Evolutionary conservation across 2,113 vertebrate genomes (phyloP).

Genomic region (Protobothrops mucrosquamatus): DNA sequence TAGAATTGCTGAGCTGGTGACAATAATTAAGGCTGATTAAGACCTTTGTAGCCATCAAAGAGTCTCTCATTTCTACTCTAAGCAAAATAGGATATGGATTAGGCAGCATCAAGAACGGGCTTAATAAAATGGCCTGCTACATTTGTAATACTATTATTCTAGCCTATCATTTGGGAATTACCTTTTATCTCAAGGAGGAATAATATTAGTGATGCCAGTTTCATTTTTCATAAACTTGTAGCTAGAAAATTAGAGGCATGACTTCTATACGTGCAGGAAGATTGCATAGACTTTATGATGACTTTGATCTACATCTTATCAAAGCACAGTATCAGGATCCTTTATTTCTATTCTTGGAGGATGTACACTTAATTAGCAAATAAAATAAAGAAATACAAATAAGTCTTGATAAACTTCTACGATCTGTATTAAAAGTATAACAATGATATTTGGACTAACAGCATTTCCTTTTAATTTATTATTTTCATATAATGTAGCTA

Average conservation of each 20-base stretch:
- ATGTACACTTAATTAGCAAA: neutral
- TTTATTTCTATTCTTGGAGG: neutral
- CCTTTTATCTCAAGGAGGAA: neutral
- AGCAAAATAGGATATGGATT: neutral
- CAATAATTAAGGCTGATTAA: constrained; percentile 6
- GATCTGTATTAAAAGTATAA: neutral
- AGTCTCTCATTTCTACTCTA: neutral
- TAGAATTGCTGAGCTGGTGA: neutral
- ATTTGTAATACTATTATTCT: neutral
- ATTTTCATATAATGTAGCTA: neutral
- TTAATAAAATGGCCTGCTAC: neutral
- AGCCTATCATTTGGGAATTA: neutral
- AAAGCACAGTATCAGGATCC: neutral
- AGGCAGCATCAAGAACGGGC: neutral
- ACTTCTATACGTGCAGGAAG: neutral
- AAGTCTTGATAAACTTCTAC: neutral
- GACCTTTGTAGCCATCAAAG: neutral
- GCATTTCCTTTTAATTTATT: neutral
- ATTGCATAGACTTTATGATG: neutral
- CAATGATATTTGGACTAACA: neutral
- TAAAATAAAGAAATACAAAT: neutral
- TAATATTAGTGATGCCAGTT: neutral
- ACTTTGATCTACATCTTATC: neutral
- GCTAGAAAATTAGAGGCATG: neutral
- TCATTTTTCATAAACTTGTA: neutral